Base-by-base conservation (phyloP, 2,797 vertebrate genomes). In the Alcedo quadribrachys region DNA sequence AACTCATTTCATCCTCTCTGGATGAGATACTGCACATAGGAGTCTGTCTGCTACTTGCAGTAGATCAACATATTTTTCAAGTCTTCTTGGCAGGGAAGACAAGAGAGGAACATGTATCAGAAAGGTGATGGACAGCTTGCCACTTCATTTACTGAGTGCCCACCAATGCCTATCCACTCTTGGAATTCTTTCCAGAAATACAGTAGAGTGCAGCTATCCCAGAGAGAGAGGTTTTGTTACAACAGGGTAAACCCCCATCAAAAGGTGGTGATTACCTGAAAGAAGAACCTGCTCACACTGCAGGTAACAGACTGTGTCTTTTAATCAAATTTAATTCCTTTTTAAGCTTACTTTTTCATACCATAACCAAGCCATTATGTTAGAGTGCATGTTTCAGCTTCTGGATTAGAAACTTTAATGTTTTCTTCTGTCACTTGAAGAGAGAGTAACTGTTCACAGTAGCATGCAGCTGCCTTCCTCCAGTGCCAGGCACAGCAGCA, bases 371-470 rank as follows among this genome's bases (percentile, higher is more conserved):
- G 61, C 55, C 12, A 32, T 63, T 45, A 43, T 68, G 81, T 78
- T 55, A 83, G 25, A 33, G 18, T 50, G 30, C 30, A 15, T 16
- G 9, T 67, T 87, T 78, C 43, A 45, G 24, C 32, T 81, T 81
- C 61, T 68, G 19, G 62, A 81, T 62, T 37, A 85, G 46, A 27
- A 91, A 25, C 12, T 75, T 83, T 8, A 74, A 17, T 25, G 33
- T 33, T 89, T 91, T 85, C 24, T 92, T 81, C 22, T 83, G 82
- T 85, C 77, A 66, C 50, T 55, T 20, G 12, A 89, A 58, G 85
- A 95, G 85, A 87, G 82, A 92, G 91, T 92, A 91, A 71, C 78
- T 90, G 69, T 71, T 75, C 68, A 63, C 8, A 54, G 81, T 2
- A 85, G n/a, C 19, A 25, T 32, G 33, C 27, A 71, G 69, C 81